Conservation (phyloP, 2,113 vertebrate species). For the Tamias sibiricus region DNA sequence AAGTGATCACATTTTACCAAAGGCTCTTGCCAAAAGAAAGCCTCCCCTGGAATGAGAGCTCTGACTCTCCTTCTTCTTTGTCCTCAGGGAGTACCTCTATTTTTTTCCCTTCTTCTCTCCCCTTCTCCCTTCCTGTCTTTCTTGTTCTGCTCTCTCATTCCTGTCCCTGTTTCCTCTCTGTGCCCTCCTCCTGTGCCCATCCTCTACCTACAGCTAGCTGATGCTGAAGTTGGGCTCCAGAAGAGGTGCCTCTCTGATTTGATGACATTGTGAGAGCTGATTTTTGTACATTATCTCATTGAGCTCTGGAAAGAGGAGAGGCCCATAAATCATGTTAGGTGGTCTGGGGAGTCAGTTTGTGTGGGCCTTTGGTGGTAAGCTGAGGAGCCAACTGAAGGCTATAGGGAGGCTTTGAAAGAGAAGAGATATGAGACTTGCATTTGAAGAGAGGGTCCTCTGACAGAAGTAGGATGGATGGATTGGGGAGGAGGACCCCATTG, state of each 20-base stretch:
- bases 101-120: neutral
- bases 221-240: neutral
- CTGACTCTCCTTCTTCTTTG: neutral
- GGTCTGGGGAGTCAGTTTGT: neutral
- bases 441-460: neutral
- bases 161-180: neutral
- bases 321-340: neutral
- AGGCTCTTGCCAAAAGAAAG: neutral
- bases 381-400: neutral
- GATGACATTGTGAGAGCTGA: neutral
- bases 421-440: neutral
- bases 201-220: neutral
- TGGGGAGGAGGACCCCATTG: neutral
- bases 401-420: neutral
- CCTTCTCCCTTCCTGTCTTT: neutral
- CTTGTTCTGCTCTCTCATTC: neutral
- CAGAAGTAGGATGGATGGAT: neutral
- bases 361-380: neutral
- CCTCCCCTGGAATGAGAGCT: neutral
- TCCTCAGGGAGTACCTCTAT: neutral
- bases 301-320: neutral
- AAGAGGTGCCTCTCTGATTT: neutral
- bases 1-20: constrained; percentile 11
- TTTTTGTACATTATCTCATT: neutral
- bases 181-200: fast-evolving